phyloP scores from a whole-genome alignment of 2,888 invertebrate species.

The Drosophila diplacantha region DNA sequence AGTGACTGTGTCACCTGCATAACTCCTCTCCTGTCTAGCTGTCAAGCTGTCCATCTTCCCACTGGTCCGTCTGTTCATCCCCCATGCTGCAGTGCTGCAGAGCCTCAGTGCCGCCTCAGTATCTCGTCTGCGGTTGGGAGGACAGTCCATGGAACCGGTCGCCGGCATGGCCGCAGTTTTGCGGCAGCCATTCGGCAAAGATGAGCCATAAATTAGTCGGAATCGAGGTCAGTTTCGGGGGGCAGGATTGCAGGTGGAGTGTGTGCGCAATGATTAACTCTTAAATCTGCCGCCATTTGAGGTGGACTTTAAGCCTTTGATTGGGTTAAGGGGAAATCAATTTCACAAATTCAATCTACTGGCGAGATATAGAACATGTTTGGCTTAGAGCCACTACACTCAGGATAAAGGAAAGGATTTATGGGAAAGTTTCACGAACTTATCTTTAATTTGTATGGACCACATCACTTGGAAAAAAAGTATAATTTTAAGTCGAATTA shows the following conservation, averaged over 20 bases:
- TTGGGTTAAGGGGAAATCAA: constrained; percentile 18
- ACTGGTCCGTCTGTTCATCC: not conserved
- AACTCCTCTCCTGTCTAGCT: constrained; percentile 9
- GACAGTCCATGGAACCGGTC: constrained; percentile 49
- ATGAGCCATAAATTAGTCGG: constrained; percentile 38
- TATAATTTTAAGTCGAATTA: not conserved
- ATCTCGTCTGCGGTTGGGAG: constrained; percentile 49
- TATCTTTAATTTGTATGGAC: too few species aligned
- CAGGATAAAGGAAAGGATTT: not conserved
- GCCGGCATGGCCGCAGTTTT: constrained; percentile 45
- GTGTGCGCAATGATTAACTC: constrained; percentile 26
- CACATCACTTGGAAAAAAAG: too few species aligned
- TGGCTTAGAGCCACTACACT: constrained; percentile 5
- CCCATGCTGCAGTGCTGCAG: not conserved
- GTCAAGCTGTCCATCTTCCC: not conserved
- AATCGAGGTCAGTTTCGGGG: not conserved
- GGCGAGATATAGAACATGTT: constrained; percentile 2
- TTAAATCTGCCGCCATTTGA: constrained; percentile 24
- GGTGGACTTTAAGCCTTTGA: constrained; percentile 16
- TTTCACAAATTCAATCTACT: constrained; percentile 36
- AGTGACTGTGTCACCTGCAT: constrained; percentile 1
- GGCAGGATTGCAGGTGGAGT: constrained; percentile 10
- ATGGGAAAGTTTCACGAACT: too few species aligned
- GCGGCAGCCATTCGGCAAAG: constrained; percentile 45
- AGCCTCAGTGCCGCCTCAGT: constrained; percentile 3